Evolutionary conservation across 2,888 invertebrate genomes (phyloP), one percentile per base, ranked within the genome.

Genomic region (Eudasyphora cyanicolor): DNA sequence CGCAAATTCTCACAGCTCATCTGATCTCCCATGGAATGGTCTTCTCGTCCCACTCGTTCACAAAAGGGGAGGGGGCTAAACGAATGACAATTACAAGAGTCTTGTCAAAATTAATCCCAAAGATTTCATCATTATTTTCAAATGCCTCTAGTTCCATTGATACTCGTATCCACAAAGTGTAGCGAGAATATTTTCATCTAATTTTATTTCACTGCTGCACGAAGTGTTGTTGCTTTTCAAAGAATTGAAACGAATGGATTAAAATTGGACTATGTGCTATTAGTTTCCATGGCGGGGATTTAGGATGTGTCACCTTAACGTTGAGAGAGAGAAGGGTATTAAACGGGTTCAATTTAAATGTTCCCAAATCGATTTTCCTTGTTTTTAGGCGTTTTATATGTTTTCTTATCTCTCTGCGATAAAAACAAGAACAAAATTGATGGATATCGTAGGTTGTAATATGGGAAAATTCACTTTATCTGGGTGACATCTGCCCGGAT

Each of bases 51-150:
- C 74, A 62, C 64, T 70, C 29, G 12, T 21, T 70, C 49, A 49
- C 45, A 73, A n/a, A n/a, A n/a, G n/a, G n/a, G n/a, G n/a, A n/a
- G n/a, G 76, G 67, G 24, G 35, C 42, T 75, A 76, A 49, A 71
- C 67, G 64, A 73, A 79, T 76, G 78, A 84, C 80, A 84, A 80
- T 73, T 79, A 79, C 78, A 84, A 62, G 71, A 69, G 57, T 35
- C 42, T 79, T 84, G 84, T 84, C 84, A 84, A 79, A 84, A 74
- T 62, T 84, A 84, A 84, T 81, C 78, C 81, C 78, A 69, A 21
- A 51, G 69, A 76, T 71, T 71, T 54, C 42, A 38, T 75, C 60
- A 60, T 60, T 67, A 24, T 42, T 67, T 54, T 29, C 29, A 75
- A 75, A 75, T 75, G 17, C 21, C 35, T 49, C n/a, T 32, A 8